Conservation (phyloP, 2,113 vertebrate genomes). For the Rhinolophus sinicus region DNA sequence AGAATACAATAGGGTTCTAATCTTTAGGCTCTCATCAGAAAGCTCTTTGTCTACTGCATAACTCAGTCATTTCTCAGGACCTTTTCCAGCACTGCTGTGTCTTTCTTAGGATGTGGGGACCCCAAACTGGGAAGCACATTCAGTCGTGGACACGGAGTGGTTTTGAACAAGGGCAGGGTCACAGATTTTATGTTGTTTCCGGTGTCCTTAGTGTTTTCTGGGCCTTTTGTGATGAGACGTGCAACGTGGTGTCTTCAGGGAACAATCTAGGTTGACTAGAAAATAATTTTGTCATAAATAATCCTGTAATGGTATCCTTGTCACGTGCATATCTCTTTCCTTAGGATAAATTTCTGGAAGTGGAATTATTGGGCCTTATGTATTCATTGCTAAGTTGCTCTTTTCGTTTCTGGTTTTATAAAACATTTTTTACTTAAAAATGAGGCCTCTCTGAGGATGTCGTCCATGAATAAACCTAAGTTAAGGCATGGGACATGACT, state of each 20-base stretch:
- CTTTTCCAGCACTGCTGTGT: not conserved
- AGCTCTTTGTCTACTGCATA: not conserved
- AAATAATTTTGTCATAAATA: not conserved
- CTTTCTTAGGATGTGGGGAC: not conserved
- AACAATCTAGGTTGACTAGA: not conserved
- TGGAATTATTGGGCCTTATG: not conserved
- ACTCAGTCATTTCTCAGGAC: not conserved
- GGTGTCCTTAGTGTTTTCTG: not conserved
- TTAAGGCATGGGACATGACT: slow-evolving; percentile 56
- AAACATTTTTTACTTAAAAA: slow-evolving; percentile 85
- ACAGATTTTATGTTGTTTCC: not conserved
- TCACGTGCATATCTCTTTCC: not conserved
- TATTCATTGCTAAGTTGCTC: not conserved
- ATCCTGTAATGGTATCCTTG: not conserved
- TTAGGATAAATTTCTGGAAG: not conserved
- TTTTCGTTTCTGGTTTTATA: slow-evolving; percentile 67
- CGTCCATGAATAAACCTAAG: not conserved
- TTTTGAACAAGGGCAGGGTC: not conserved
- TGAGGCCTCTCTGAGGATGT: slow-evolving; percentile 46
- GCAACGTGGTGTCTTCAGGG: not conserved
- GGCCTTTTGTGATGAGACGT: not conserved
- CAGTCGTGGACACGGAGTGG: not conserved
- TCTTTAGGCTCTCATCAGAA: not conserved
- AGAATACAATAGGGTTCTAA: not conserved
- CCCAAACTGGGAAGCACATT: not conserved